Evolutionary conservation across 2,113 vertebrate genomes (phyloP).

Genomic region (Poicephalus gulielmi): DNA sequence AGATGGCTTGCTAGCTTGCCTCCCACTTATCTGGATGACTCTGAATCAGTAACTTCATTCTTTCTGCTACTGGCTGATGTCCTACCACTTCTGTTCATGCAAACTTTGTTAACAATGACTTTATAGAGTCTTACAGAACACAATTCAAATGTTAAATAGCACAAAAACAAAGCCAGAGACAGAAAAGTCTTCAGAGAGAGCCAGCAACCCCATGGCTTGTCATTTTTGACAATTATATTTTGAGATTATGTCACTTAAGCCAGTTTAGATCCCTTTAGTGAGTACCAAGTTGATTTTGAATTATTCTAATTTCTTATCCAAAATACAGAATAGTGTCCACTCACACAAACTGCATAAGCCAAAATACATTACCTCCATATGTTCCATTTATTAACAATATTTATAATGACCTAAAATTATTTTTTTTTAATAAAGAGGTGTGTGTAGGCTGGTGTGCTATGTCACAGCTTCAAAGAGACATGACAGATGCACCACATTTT

Average conservation of each 20-base stretch:
- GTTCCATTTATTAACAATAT: background rate
- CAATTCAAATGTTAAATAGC: background rate
- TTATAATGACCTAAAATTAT: background rate
- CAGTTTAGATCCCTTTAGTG: background rate
- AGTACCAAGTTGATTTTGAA: background rate
- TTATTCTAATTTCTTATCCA: background rate
- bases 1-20: background rate
- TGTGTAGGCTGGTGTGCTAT: background rate
- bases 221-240: background rate
- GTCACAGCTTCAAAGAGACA: background rate
- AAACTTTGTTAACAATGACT: background rate
- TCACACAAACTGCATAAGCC: background rate
- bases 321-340: background rate
- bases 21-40: rapidly evolving
- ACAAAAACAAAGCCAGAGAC: background rate
- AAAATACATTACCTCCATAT: background rate
- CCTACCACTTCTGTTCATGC: background rate
- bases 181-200: background rate
- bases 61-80: background rate
- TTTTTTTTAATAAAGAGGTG: background rate
- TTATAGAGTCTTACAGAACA: background rate
- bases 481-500: background rate
- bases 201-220: background rate
- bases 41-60: background rate
- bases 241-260: background rate